Conservation (phyloP, 2,113 vertebrate genomes). For the Pogonocichla stellata region DNA sequence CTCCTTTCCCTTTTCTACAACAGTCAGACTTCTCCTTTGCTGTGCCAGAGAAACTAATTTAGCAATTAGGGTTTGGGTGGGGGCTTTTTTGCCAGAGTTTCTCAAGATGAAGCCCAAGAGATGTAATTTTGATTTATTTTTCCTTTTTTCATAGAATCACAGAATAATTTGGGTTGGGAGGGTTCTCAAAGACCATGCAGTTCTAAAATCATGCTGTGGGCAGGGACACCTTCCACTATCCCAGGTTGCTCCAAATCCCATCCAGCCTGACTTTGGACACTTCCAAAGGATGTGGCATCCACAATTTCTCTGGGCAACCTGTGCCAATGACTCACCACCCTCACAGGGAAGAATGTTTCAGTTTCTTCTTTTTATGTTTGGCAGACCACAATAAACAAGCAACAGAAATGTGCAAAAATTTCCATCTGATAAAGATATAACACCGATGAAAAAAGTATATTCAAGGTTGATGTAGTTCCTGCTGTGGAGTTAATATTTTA, state of each 20-base stretch:
- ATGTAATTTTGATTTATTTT: not conserved
- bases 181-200: not conserved
- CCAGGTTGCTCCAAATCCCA: not conserved
- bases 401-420: fast-evolving
- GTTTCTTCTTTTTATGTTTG: not conserved
- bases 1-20: not conserved
- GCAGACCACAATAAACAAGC: not conserved
- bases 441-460: not conserved
- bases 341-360: not conserved
- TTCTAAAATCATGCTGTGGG: not conserved
- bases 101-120: not conserved
- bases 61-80: not conserved
- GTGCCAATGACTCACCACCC: not conserved
- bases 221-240: not conserved
- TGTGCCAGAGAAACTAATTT: not conserved
- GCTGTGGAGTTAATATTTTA: not conserved
- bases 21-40: not conserved
- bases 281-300: not conserved
- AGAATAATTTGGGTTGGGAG: not conserved
- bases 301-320: not conserved
- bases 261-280: not conserved
- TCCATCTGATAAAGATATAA: not conserved
- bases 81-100: not conserved
- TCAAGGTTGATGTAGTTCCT: not conserved
- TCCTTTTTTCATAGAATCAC: not conserved